Percentiles rank a stretch among this genome's conserved stretches.
These are phyloP conservation scores for Brenthis ino DNA, from an alignment of 2,888 invertebrate genomes.

Conservation along the genomic window DNA sequence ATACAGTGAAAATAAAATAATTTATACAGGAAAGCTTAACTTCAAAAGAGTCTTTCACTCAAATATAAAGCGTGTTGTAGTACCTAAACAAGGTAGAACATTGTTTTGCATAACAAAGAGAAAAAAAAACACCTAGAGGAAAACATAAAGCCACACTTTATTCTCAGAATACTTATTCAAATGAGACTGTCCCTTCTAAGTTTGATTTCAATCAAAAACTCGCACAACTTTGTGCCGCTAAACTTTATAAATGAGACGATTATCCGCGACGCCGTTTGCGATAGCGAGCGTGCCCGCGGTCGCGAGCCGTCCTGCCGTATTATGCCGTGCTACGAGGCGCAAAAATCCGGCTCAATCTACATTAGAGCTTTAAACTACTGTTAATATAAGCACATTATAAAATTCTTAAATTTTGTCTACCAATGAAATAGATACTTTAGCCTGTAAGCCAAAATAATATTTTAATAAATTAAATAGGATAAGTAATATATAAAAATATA, in stretches of 20 bases:
- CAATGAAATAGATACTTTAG: too few species aligned
- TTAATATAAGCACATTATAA: too few species aligned
- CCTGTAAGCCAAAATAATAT: too few species aligned
- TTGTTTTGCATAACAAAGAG: slow-evolving; percentile 82
- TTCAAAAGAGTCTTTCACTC: slow-evolving; percentile 82
- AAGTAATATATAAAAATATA: too few species aligned
- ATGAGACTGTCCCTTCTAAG: slow-evolving; percentile 83
- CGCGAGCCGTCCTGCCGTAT: slow-evolving; percentile 12
- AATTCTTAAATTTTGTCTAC: too few species aligned
- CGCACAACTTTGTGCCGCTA: slow-evolving; percentile 80
- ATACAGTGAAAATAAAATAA: slow-evolving; percentile 81
- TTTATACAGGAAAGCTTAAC: slow-evolving; percentile 82
- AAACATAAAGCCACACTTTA: slow-evolving; percentile 83
- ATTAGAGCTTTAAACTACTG: too few species aligned
- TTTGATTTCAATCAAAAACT: slow-evolving; percentile 83
- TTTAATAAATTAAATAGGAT: too few species aligned
- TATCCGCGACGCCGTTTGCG: slow-evolving; percentile 71
- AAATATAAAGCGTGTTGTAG: slow-evolving; percentile 82
- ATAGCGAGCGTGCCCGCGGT: slow-evolving; percentile 58
- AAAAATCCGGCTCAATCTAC: not conserved
- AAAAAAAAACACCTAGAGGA: slow-evolving; percentile 80
- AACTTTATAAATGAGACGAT: slow-evolving; percentile 83
- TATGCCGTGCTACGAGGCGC: slow-evolving; percentile 9
- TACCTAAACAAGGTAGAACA: slow-evolving; percentile 83
- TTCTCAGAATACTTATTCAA: slow-evolving; percentile 83